Conservation (phyloP, 1,140 invertebrate genomes). For the Atta texana region DNA sequence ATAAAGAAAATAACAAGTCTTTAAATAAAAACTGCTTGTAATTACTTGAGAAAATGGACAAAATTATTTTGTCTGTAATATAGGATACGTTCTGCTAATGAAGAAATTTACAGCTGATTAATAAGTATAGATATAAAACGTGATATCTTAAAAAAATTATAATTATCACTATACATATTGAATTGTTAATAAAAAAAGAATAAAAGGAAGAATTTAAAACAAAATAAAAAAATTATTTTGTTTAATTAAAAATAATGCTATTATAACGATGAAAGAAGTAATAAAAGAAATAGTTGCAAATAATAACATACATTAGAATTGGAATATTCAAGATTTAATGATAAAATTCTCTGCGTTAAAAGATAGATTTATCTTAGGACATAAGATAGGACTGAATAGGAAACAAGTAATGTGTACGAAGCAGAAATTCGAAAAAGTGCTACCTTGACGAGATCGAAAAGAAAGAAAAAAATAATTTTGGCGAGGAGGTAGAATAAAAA, state of each 20-base stretch:
- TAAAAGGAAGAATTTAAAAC: neutral
- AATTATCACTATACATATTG: neutral
- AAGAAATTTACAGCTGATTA: neutral
- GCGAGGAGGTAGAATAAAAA: conserved; percentile 48
- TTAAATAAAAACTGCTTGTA: neutral
- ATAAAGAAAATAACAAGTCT: neutral
- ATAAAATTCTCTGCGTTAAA: neutral
- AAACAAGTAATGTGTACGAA: conserved; percentile 60
- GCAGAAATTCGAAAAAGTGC: conserved; percentile 46
- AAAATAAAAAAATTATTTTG: neutral
- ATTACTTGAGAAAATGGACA: neutral
- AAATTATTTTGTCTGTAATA: neutral
- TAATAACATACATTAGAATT: neutral
- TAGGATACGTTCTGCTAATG: neutral
- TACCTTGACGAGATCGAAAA: conserved; percentile 18
- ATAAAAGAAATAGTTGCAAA: conserved; percentile 3
- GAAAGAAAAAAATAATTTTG: conserved; percentile 59
- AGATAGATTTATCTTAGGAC: neutral
- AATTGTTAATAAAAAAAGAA: neutral
- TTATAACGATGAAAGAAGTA: neutral
- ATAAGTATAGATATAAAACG: neutral
- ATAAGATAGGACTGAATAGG: conserved; percentile 26
- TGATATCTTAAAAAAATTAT: neutral
- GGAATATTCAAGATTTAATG: neutral
- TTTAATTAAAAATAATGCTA: neutral